These are phyloP conservation scores for Baronia brevicornis DNA, from an alignment of 2,888 invertebrate species.

Conservation along the genomic window DNA sequence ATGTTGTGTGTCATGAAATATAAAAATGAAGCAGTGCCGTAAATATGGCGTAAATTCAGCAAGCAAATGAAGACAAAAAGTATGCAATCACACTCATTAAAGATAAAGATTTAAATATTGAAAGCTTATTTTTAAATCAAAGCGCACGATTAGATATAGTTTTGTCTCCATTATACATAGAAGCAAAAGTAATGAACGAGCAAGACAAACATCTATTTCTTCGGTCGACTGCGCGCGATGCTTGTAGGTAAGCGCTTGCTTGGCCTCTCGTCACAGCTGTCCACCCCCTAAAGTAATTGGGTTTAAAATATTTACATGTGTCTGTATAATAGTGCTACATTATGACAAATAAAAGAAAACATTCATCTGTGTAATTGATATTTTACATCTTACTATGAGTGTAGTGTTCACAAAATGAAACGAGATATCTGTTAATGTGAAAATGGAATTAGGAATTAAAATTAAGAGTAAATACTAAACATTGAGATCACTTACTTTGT, in stretches of 20 bases:
- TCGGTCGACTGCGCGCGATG: conserved; percentile 63
- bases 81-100: background rate
- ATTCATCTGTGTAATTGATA: too few relatives aligned
- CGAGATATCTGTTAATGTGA: too few relatives aligned
- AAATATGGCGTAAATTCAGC: too few relatives aligned
- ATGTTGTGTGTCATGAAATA: too few relatives aligned
- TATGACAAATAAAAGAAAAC: conserved; percentile 4
- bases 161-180: conserved; percentile 16
- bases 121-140: conserved; percentile 2
- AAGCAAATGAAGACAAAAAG: too few relatives aligned
- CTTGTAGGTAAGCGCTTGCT: conserved; percentile 54
- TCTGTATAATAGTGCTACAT: conserved; percentile 7
- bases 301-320: conserved; percentile 32
- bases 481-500: too few relatives aligned
- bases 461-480: too few relatives aligned
- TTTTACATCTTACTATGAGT: too few relatives aligned
- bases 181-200: conserved; percentile 19
- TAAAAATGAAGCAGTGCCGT: too few relatives aligned
- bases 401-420: too few relatives aligned
- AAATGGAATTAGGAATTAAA: too few relatives aligned
- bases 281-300: conserved; percentile 45
- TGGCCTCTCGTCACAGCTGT: conserved; percentile 63
- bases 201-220: conserved; percentile 70
- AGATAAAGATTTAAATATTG: conserved; percentile 2
- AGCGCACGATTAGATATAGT: too few relatives aligned